Base-by-base conservation (phyloP, 2,888 invertebrate species). In the Scaptomyza polygonia region DNA sequence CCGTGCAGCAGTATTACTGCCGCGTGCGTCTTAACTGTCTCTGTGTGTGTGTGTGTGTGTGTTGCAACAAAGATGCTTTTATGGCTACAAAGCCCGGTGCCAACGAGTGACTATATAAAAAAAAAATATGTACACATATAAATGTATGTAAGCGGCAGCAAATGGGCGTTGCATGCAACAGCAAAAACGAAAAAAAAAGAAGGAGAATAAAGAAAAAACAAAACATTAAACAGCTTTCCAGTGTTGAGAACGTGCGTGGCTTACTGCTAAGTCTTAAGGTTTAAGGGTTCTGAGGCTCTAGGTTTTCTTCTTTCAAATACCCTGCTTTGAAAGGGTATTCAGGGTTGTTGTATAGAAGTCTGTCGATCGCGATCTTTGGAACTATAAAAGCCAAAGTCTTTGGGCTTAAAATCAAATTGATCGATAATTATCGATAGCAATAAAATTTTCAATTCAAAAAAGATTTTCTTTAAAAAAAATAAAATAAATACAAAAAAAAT, bases 11-110 rank as follows among this genome's bases (percentile, higher is more conserved):
- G n/a, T n/a, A n/a, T n/a, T n/a, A 4, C 21, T 21, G 21, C 21
- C 21, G 4, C 21, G 21, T 21, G 21, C 21, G 21, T 21, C 21
- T 21, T 21, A 70, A 85, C 77, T 86, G 77, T 79, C 3, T 36
- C 77, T 86, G 77, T 79, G 8, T 36, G 3, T 36, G n/a, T 34
- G 7, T 36, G 65, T 7, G 42, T 62, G 64, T 68, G 49, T 78
- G 62, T 75, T 77, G 75, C 77, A 88, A 85, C 85, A 85, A 86
- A 86, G 80, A 76, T 72, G 67, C 44, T 73, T 72, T 65, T 70
- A 77, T 67, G 72, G 75, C 75, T 69, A 68, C 71, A 84, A 80
- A 57, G 65, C 1, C 63, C 57, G 44, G 16, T 39, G 39, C 39
- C 39, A 16, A 16, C 67, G 55, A 55, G 72, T 39, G 40, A 67